Base-by-base conservation (phyloP, 2,113 vertebrate species). In the Halichoeres trimaculatus region DNA sequence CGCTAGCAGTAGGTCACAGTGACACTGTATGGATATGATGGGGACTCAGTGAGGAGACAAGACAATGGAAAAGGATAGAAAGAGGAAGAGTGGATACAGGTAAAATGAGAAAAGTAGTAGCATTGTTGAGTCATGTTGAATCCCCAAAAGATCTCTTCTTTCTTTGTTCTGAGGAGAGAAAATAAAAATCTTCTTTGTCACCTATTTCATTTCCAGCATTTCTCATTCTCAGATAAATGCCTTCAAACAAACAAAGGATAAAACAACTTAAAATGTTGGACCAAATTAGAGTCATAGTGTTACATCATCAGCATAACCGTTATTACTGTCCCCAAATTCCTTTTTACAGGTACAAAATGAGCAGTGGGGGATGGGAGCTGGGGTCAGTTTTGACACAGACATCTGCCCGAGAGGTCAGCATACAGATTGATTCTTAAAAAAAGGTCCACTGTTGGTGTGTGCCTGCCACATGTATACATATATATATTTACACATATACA, bases 401-500 rank as follows among this genome's bases (percentile, higher is more conserved):
- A 34, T 84, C 86, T 81, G 82, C 76, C 76, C 58, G 16, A 85
- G 81, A 72, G 84, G 82, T 88, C 90, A 89, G 78, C 85, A 87
- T 89, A 90, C 81, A 88, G 85, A 89, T 83, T 89, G 82, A 87
- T 86, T 88, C 88, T 55, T 40, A 41, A 41, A 45, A 76, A 92
- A 90, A 91, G 82, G 88, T 91, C 91, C 86, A 90, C 80, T 81
- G 75, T 88, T 85, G 83, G 78, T 92, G 92, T 91, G 93, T 92
- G 91, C 90, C 90, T 88, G 88, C 89, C 90, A 92, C 90, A 91
- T 91, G 90, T 91, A 92, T 86, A 92, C 91, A 91, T 90, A 89
- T 90, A 85, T 90, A 92, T 91, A 91, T 91, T 90, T 86, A 91
- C 90, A 94, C 89, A 91, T 80, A 83, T 80, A 85, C 86, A 88